Conservation (phyloP, 2,888 invertebrate genomes). For the Plebejus melissa region DNA sequence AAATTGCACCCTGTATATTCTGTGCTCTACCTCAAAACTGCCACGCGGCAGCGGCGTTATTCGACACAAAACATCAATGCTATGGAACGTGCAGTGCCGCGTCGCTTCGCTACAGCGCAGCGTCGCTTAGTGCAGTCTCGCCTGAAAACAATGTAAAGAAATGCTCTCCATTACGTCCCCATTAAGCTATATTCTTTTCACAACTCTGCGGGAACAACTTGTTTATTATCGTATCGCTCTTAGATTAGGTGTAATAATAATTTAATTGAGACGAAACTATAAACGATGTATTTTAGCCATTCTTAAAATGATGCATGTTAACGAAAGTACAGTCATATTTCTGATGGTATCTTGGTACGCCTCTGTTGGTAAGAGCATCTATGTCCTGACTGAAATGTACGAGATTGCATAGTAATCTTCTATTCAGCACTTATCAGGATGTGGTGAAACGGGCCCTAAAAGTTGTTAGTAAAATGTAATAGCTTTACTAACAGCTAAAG, state of each 20-base stretch:
- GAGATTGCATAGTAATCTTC: neutral
- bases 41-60: too few species aligned
- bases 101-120: too few species aligned
- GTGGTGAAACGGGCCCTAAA: neutral
- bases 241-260: slow-evolving; percentile 57
- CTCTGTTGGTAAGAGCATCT: neutral
- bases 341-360: neutral
- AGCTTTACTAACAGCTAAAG: neutral
- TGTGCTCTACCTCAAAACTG: too few species aligned
- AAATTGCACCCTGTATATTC: too few species aligned
- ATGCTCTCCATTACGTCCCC: neutral
- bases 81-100: neutral
- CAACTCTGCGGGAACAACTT: slow-evolving; percentile 63
- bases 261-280: slow-evolving; percentile 58
- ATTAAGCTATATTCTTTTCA: slow-evolving; percentile 24
- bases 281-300: slow-evolving; percentile 37
- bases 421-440: too few species aligned
- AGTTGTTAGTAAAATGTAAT: neutral
- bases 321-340: neutral
- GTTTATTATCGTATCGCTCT: slow-evolving; percentile 54
- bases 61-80: neutral
- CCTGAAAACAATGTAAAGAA: neutral
- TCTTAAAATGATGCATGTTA: slow-evolving; percentile 36
- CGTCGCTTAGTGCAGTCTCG: neutral
- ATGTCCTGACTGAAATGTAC: neutral